Percentiles rank a stretch among this genome's conserved stretches.
phyloP scores from a whole-genome alignment of 2,888 invertebrate species.

The Balanococcus diminutus region DNA sequence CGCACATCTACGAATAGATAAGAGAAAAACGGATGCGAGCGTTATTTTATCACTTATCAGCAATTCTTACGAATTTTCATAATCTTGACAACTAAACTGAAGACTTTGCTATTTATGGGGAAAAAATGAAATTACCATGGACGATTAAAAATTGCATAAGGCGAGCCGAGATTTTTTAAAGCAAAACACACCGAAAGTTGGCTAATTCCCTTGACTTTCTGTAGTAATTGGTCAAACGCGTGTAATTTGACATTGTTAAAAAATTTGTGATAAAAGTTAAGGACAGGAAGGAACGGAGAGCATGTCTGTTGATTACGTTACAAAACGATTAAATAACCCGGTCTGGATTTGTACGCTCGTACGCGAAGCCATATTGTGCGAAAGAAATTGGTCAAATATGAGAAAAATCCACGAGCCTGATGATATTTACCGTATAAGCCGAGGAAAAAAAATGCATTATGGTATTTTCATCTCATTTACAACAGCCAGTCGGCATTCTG shows the following conservation, averaged over 20 bases:
- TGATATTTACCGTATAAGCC: slow-evolving; percentile 39
- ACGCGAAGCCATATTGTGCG: neutral
- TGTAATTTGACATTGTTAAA: neutral
- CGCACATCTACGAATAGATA: neutral
- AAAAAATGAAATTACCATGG: neutral
- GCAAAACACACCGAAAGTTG: neutral
- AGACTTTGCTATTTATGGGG: neutral
- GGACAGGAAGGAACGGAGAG: neutral
- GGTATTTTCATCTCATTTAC: slow-evolving; percentile 42
- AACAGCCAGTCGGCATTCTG: slow-evolving; percentile 41
- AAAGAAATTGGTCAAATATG: no score
- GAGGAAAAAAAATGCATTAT: slow-evolving; percentile 44
- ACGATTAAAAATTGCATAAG: neutral
- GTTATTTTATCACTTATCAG: neutral
- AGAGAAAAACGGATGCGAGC: neutral
- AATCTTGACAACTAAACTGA: neutral
- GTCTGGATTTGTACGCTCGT: neutral
- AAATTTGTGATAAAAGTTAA: neutral
- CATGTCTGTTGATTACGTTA: neutral
- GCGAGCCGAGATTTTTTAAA: neutral
- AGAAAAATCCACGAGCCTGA: neutral
- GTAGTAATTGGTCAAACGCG: neutral
- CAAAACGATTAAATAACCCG: neutral
- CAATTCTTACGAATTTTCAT: neutral
- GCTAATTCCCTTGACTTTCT: neutral